phyloP scores from a whole-genome alignment of 2,888 invertebrate species.

The Prenolepis imparis region DNA sequence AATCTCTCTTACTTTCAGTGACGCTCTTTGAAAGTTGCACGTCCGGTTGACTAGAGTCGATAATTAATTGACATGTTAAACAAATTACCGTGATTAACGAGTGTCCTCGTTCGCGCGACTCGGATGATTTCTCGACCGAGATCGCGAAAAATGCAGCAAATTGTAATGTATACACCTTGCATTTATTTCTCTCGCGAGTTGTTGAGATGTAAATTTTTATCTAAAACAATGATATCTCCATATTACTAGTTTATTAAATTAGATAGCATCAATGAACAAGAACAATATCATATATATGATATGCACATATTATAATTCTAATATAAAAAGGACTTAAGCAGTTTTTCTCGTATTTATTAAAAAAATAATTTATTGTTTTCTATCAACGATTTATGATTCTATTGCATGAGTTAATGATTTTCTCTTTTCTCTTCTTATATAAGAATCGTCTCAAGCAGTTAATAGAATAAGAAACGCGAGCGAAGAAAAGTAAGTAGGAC shows the following conservation, averaged over 20 bases:
- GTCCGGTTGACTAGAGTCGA: slow-evolving; percentile 33
- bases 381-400: slow-evolving; percentile 54
- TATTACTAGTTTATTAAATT: not conserved
- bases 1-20: slow-evolving; percentile 39
- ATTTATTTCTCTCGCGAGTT: not conserved
- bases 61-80: slow-evolving; percentile 55
- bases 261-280: not conserved
- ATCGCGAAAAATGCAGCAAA: not conserved
- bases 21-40: not conserved
- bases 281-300: not conserved
- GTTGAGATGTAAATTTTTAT: not conserved
- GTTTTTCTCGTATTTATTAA: slow-evolving; percentile 22
- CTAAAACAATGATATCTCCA: not conserved
- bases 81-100: slow-evolving; percentile 48
- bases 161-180: not conserved
- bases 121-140: not conserved
- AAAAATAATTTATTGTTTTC: slow-evolving; percentile 41
- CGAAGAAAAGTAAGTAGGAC: slow-evolving; percentile 22
- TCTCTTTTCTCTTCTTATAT: slow-evolving; percentile 27
- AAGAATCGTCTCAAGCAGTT: slow-evolving; percentile 57
- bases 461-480: slow-evolving; percentile 53
- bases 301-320: not conserved
- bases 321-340: slow-evolving; percentile 16
- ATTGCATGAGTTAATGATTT: slow-evolving; percentile 39
- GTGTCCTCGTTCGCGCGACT: not conserved